Evolutionary conservation across 2,113 vertebrate species (phyloP), one percentile per base, ranked within the genome.

Genomic region (Halichoerus grypus): DNA sequence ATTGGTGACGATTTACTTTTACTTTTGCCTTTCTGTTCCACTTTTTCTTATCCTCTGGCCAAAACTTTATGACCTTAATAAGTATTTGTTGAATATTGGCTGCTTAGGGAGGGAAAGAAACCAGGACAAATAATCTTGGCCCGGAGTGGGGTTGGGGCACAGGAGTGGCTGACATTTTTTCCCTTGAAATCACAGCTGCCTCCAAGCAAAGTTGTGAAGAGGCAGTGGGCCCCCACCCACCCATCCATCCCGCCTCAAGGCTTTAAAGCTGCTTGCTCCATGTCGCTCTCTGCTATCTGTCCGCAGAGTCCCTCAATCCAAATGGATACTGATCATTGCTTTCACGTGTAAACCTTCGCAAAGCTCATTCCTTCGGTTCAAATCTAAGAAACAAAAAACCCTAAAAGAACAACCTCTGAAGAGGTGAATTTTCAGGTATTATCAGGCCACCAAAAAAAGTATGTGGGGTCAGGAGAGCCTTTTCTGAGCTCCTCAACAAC

Each of bases 1-100:
- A 28, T 67, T 51, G 42, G 13, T 87, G 42, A 96, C 61, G 39
- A 19, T 84, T 81, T 46, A 33, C 39, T 84, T 88, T 86, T 61
- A 72, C 7, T 74, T 74, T 72, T 11, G 74, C n/a, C 46, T 53
- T 72, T 87, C 26, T 61, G 31, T 84, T 90, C 26, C 26, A 59
- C 28, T 31, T 33, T 84, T 57, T 95, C 69, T 63, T 74, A 65
- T 33, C 67, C 59, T 63, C 67, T 95, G 12, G 59, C 28, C 63
- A 92, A 63, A 94, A 81, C 21, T 67, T 33, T 7, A 61, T 63
- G 51, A 9, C 28, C 22, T 82, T 51, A 19, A 36, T 63, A 69
- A 87, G 16, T 79, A 22, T 42, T 63, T 88, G 74, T 79, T 91
- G 69, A 72, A 28, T 61, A 51, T 7, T 88, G 84, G 57, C 33